Conservation (phyloP, 2,888 invertebrate species). For the Sesia bembeciformis region DNA sequence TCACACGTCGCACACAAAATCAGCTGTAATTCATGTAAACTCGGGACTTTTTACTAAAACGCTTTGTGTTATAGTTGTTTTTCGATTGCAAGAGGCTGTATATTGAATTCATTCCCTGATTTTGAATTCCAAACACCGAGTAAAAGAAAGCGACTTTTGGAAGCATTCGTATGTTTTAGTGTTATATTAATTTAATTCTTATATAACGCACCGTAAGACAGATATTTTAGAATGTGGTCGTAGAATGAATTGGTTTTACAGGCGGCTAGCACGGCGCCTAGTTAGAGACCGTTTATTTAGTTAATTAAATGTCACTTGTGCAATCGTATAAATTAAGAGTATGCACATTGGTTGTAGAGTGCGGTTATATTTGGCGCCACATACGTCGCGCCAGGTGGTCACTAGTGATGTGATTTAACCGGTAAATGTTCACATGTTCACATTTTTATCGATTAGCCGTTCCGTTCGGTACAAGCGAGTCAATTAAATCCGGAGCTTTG, state of each 20-base stretch:
- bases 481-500: constrained; percentile 20
- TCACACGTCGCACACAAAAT: constrained; percentile 13
- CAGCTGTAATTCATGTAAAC: constrained; percentile 29
- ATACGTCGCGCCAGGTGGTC: constrained; percentile 38
- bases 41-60: constrained; percentile 26
- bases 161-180: constrained; percentile 42
- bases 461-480: constrained; percentile 10
- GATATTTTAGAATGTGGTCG: too few relatives aligned
- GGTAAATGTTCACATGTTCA: constrained; percentile 19
- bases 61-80: constrained; percentile 11
- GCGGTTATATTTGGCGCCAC: constrained; percentile 41
- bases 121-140: constrained; percentile 62
- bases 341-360: constrained; percentile 5
- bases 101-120: constrained; percentile 56
- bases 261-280: not conserved
- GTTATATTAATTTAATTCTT: constrained; percentile 10
- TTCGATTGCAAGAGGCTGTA: constrained; percentile 10
- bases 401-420: constrained; percentile 24
- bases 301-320: constrained; percentile 1
- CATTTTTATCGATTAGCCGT: constrained; percentile 7
- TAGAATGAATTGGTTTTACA: too few relatives aligned
- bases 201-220: not conserved
- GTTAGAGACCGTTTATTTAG: not conserved
- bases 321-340: not conserved
- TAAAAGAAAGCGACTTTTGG: constrained; percentile 68